phyloP scores from a whole-genome alignment of 2,888 invertebrate species.

The Rugalucina vietnamica region DNA sequence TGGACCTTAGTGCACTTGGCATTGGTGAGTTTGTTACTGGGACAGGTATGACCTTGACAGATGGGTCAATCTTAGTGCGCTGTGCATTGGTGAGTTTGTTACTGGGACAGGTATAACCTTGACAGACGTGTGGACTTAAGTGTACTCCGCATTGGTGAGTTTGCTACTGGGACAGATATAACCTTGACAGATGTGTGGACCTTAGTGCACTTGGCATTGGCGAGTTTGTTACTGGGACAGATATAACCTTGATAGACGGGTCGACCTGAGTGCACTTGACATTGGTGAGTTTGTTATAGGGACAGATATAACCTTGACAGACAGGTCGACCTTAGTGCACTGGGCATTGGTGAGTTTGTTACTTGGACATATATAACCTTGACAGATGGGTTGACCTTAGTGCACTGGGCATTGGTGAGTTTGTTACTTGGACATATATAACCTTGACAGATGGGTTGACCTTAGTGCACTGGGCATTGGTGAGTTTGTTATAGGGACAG shows the following conservation, averaged over 20 bases:
- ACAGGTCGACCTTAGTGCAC: too few relatives aligned
- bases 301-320: too few relatives aligned
- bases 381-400: too few relatives aligned
- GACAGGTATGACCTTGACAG: background rate
- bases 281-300: too few relatives aligned
- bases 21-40: background rate
- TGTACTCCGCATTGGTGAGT: conserved; percentile 1
- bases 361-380: too few relatives aligned
- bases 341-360: too few relatives aligned
- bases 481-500: too few relatives aligned
- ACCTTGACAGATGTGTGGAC: background rate
- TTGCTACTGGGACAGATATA: background rate
- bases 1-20: background rate
- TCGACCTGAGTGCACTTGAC: background rate
- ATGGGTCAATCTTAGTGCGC: background rate
- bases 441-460: too few relatives aligned
- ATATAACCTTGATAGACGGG: background rate
- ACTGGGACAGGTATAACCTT: background rate
- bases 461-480: too few relatives aligned
- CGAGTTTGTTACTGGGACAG: background rate
- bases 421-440: too few relatives aligned
- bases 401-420: too few relatives aligned
- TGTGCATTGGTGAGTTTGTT: background rate
- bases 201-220: background rate
- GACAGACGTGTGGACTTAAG: background rate